Conservation (phyloP, 2,888 invertebrate genomes). For the Ischnura elegans region DNA sequence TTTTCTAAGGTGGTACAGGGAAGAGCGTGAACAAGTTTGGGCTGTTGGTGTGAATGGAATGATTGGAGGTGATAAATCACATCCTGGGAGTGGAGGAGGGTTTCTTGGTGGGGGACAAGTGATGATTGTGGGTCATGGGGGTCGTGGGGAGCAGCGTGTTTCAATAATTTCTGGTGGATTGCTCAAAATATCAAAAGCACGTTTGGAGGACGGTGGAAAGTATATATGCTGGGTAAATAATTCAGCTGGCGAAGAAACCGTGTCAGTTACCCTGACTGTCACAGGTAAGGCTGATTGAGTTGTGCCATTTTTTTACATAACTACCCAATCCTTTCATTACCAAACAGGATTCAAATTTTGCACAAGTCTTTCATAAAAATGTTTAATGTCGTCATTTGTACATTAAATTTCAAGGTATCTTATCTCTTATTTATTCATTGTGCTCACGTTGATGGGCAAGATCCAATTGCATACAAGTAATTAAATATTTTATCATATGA, state of each 20-base stretch:
- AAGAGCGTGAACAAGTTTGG: slow-evolving; percentile 85
- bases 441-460: no score
- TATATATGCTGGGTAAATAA: slow-evolving; percentile 96
- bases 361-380: no score
- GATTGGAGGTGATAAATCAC: slow-evolving; percentile 50
- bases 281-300: slow-evolving; percentile 81
- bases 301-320: slow-evolving; percentile 72
- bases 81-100: slow-evolving; percentile 45
- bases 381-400: no score
- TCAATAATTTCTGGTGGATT: slow-evolving; percentile 83
- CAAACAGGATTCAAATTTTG: no score
- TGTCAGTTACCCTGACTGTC: slow-evolving; percentile 87
- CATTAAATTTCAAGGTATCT: no score
- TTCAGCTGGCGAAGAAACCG: slow-evolving; percentile 90
- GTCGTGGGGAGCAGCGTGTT: slow-evolving; percentile 78
- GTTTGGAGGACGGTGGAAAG: slow-evolving; percentile 90
- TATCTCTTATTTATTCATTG: no score
- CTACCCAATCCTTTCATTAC: no score
- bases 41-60: slow-evolving; percentile 83
- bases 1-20: slow-evolving; percentile 85
- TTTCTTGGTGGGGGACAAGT: slow-evolving; percentile 62
- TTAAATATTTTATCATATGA: no score
- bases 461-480: no score
- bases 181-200: slow-evolving; percentile 83
- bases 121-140: slow-evolving; percentile 54